Base-by-base conservation (phyloP, 2,113 vertebrate species). In the Isurus oxyrinchus region DNA sequence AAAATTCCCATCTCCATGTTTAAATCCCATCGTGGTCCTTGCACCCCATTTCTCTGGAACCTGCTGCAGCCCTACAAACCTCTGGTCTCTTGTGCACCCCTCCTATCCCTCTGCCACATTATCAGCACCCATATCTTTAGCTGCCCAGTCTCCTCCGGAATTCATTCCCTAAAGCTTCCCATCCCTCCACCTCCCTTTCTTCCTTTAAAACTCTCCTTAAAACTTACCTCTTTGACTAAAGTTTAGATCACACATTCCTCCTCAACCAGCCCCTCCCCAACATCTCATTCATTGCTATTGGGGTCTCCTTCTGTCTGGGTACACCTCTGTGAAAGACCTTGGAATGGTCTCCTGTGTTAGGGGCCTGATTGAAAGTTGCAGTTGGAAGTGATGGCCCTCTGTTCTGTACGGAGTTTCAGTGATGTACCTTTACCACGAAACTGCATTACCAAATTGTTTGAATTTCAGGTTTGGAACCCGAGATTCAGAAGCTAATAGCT, bases 401-500 rank as follows among this genome's bases (percentile, higher is more conserved):
- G 13, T n/a, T n/a, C 81, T 61, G 27, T 35, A 59, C 2, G 11
- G 13, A 14, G 27, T 59, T 59, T 59, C 8, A 7, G 55, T 59
- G 23, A 55, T 27, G 23, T 31, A 6, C 7, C 27, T 31, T 91
- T 59, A 16, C 57, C 57, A 57, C 31, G 6, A 31, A 93, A 19
- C 16, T 61, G 5, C 21, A 63, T 27, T 49, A 49, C 21, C 13
- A 3, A 95, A 55, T 13, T 72, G 66, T 49, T 72, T 69, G 66
- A 76, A 16, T 59, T 96, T 1, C 97, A 99, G 99, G 99, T 63
- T 98, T 99, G 97, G 99, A 99, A 97, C 99, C 99, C 0, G 99
- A 99, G 98, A 98, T 99, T 98, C 99, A 99, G 98, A 99, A 98
- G 97, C 98, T 99, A 8, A 98, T 99, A 2, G 97, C 98, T 14